These are phyloP conservation scores for Cancer borealis DNA, from an alignment of 2,888 invertebrate species.

Conservation along the genomic window DNA sequence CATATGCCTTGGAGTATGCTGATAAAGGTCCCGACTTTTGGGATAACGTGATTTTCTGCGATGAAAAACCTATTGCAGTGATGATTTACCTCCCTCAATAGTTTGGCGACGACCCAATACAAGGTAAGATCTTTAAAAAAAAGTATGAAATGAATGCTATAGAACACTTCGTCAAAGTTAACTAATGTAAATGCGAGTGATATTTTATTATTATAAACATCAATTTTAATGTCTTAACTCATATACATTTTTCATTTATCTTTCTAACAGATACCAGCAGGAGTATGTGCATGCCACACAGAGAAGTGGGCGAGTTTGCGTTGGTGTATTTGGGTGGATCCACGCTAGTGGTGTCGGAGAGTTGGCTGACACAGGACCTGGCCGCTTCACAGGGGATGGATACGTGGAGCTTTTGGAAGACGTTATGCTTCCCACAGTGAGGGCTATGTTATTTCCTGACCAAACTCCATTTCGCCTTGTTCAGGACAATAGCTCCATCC, in stretches of 20 bases:
- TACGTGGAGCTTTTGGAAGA: slow-evolving; percentile 17
- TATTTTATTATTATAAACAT: too few relatives aligned
- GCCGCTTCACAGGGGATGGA: not conserved
- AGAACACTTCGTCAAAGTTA: too few relatives aligned
- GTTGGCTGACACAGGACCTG: slow-evolving; percentile 33
- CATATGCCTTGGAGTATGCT: not conserved
- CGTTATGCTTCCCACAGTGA: slow-evolving; percentile 30
- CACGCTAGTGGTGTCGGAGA: slow-evolving; percentile 48
- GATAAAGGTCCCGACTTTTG: not conserved
- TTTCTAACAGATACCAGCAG: not conserved
- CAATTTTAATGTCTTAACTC: too few relatives aligned
- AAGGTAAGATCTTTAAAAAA: not conserved
- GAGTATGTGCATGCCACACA: not conserved
- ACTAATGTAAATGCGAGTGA: too few relatives aligned
- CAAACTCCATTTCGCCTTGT: not conserved
- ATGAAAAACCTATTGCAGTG: slow-evolving; percentile 38
- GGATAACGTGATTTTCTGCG: slow-evolving; percentile 39
- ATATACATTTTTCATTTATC: too few relatives aligned
- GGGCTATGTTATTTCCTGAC: not conserved
- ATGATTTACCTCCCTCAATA: not conserved
- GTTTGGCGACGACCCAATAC: not conserved
- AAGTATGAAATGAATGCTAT: too few relatives aligned
- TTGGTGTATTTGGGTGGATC: slow-evolving; percentile 42
- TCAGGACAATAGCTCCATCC: slow-evolving; percentile 49
- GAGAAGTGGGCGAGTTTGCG: not conserved